A percentile compares a stretch with the other conserved stretches of the same genome.
phyloP scores from a whole-genome alignment of 1,140 invertebrate genomes.

The Augochlora pura region DNA sequence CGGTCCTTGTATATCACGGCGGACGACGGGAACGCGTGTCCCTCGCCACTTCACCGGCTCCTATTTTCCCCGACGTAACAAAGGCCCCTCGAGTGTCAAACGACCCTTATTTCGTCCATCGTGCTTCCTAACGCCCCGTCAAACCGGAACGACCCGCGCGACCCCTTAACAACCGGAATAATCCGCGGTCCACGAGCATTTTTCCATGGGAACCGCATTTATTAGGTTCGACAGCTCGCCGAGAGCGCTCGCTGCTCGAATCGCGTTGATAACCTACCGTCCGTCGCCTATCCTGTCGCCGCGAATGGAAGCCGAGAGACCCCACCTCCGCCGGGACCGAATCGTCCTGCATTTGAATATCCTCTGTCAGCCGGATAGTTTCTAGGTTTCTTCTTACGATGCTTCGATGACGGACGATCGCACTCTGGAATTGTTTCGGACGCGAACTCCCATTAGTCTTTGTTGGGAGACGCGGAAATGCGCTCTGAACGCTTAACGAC shows the following conservation, averaged over 20 bases:
- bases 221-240: not conserved
- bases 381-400: too few species aligned
- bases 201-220: not conserved
- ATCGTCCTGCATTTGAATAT: too few species aligned
- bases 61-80: slow-evolving; percentile 10
- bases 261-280: too few species aligned
- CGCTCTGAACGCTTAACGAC: too few species aligned
- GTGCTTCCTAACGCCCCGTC: not conserved
- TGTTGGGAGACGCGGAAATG: too few species aligned
- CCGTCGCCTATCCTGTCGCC: not conserved
- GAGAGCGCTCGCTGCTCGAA: too few species aligned
- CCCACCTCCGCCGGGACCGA: too few species aligned
- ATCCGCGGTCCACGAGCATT: not conserved
- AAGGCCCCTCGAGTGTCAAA: slow-evolving; percentile 24
- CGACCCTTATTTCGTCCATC: slow-evolving; percentile 18
- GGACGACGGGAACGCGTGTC: slow-evolving; percentile 33
- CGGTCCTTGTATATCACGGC: slow-evolving; percentile 30
- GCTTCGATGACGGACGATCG: too few species aligned
- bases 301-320: too few species aligned
- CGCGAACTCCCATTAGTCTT: too few species aligned
- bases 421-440: too few species aligned
- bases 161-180: not conserved
- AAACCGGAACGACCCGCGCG: not conserved
- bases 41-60: slow-evolving; percentile 35
- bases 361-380: too few species aligned